A percentile compares a stretch with the other conserved stretches of the same genome.
Evolutionary conservation across 1,140 invertebrate genomes (phyloP).

Genomic region (Leptoteleia sp.): DNA sequence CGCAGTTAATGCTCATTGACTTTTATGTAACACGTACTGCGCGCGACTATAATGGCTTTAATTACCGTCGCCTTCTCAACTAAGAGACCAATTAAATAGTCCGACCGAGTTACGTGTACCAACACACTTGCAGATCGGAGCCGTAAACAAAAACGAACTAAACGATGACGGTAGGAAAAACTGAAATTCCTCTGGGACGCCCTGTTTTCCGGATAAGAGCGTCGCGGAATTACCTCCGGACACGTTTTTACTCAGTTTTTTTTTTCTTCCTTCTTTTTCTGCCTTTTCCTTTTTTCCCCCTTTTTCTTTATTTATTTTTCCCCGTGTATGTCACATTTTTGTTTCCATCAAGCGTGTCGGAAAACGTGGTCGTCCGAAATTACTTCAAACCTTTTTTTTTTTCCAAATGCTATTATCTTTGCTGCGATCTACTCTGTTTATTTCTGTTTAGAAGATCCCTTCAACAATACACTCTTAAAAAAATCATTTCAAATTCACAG

Average conservation of each 20-base stretch:
- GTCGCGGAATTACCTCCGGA: constrained; percentile 25
- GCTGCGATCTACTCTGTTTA: no score
- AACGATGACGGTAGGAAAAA: constrained; percentile 20
- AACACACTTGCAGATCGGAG: constrained; percentile 18
- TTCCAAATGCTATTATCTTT: no score
- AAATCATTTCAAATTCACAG: no score
- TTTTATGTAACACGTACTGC: constrained; percentile 54
- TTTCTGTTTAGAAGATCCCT: no score
- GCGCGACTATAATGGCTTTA: constrained; percentile 44
- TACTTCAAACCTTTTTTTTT: no score
- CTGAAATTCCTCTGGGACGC: not conserved
- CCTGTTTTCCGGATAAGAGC: constrained; percentile 14
- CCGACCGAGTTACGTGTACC: constrained; percentile 33
- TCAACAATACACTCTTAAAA: no score
- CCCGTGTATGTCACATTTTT: no score
- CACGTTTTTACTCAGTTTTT: constrained; percentile 19
- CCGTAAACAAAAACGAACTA: constrained; percentile 46
- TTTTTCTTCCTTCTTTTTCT: no score
- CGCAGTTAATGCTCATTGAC: constrained; percentile 56
- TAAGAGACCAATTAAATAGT: constrained; percentile 55
- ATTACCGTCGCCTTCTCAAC: constrained; percentile 45
- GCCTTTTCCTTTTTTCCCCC: no score
- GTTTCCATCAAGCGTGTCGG: no score
- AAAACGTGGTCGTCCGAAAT: no score
- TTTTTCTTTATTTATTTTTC: no score